phyloP scores from a whole-genome alignment of 2,113 vertebrate species.

The Sminthopsis crassicaudata region DNA sequence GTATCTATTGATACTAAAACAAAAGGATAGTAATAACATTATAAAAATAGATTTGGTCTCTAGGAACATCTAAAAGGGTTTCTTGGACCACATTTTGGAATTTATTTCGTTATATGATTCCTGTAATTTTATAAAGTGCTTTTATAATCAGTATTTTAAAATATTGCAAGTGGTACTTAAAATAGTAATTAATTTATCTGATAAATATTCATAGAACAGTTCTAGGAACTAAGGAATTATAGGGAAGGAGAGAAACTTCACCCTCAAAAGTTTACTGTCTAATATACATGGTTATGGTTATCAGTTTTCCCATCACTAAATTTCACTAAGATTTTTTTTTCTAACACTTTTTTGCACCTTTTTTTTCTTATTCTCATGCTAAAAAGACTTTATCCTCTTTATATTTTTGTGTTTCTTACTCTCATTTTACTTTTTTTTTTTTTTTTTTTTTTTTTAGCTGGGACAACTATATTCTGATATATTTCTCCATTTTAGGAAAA shows the following conservation, averaged over 20 bases:
- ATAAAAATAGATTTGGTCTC: neutral
- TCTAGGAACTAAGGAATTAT: neutral
- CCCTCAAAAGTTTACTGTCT: neutral
- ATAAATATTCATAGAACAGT: neutral
- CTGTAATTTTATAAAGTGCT: neutral
- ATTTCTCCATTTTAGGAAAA: neutral
- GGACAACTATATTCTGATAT: neutral
- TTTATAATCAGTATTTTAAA: neutral
- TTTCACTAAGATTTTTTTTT: neutral
- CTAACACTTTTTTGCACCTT: neutral
- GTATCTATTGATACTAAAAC: neutral
- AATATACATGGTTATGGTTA: too few relatives aligned
- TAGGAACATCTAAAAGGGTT: neutral
- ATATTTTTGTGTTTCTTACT: neutral
- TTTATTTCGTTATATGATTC: neutral
- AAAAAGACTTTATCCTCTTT: neutral
- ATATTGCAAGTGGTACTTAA: neutral
- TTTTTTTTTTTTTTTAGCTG: neutral
- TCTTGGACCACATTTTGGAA: neutral
- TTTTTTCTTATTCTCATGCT: neutral
- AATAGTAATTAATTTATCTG: neutral
- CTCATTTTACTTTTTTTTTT: neutral
- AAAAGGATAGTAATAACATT: neutral
- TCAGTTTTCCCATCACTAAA: neutral
- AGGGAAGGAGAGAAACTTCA: neutral